Percentiles rank a stretch among this genome's conserved stretches.
phyloP scores from a whole-genome alignment of 1,140 invertebrate genomes.

The Mizuhopecten yessoensis region DNA sequence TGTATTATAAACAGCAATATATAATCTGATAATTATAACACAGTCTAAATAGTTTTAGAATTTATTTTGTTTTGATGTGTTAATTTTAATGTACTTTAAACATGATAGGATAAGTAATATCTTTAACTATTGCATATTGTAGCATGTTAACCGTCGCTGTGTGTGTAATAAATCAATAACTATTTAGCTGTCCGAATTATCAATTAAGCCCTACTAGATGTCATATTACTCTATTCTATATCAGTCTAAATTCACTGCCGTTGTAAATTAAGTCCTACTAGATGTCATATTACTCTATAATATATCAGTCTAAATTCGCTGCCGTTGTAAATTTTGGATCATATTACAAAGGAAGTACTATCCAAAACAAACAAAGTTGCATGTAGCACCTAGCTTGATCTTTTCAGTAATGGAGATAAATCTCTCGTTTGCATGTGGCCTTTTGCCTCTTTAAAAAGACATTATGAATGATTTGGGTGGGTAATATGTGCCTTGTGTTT shows the following conservation, averaged over 20 bases:
- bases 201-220: background rate
- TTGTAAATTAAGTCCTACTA: too few species aligned
- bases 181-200: background rate
- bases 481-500: slow-evolving; percentile 28
- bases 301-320: background rate
- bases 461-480: background rate
- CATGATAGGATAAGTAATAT: too few species aligned
- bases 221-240: background rate
- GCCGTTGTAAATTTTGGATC: background rate
- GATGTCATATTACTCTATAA: background rate
- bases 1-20: too few species aligned
- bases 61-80: too few species aligned
- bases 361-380: background rate
- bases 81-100: too few species aligned
- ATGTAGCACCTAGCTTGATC: slow-evolving; percentile 2
- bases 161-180: background rate
- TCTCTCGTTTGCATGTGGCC: background rate
- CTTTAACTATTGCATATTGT: too few species aligned
- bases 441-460: slow-evolving; percentile 38
- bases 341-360: background rate
- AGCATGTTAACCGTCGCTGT: background rate
- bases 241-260: background rate
- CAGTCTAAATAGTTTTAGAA: too few species aligned
- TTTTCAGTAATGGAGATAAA: slow-evolving; percentile 34
- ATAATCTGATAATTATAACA: too few species aligned